phyloP scores from a whole-genome alignment of 2,888 invertebrate species.

The Maniola hyperantus region DNA sequence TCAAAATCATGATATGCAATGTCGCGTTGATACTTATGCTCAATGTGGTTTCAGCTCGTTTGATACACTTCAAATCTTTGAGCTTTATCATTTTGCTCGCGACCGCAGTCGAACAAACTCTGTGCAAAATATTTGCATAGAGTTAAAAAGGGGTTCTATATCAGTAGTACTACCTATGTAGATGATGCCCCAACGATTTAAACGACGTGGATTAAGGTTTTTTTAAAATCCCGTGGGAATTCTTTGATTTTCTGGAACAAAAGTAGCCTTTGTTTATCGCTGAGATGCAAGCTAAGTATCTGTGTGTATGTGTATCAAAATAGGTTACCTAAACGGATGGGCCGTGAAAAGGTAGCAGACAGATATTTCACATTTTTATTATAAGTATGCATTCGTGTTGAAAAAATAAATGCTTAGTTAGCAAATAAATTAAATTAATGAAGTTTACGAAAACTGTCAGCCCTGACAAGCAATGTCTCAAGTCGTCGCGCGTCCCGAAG shows the following conservation, averaged over 20 bases:
- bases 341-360: too few species aligned
- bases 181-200: too few species aligned
- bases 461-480: constrained; percentile 63
- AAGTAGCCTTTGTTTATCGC: too few species aligned
- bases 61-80: constrained; percentile 14
- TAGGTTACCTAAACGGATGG: too few species aligned
- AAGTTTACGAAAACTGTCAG: constrained; percentile 38
- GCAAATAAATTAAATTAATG: too few species aligned
- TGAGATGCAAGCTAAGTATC: too few species aligned
- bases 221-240: too few species aligned
- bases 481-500: constrained; percentile 67
- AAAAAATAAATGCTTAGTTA: background rate
- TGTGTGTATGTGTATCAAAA: too few species aligned
- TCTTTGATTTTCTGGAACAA: too few species aligned
- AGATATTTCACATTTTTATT: background rate
- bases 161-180: too few species aligned
- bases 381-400: background rate
- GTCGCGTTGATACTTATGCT: constrained; percentile 1
- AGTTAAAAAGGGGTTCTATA: background rate
- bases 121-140: constrained; percentile 2
- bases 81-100: constrained; percentile 2
- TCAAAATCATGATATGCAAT: constrained; percentile 9
- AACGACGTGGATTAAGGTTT: too few species aligned
- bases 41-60: constrained; percentile 8
- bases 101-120: constrained; percentile 15